phyloP scores from a whole-genome alignment of 2,113 vertebrate genomes.

The Scartelaos histophorus region DNA sequence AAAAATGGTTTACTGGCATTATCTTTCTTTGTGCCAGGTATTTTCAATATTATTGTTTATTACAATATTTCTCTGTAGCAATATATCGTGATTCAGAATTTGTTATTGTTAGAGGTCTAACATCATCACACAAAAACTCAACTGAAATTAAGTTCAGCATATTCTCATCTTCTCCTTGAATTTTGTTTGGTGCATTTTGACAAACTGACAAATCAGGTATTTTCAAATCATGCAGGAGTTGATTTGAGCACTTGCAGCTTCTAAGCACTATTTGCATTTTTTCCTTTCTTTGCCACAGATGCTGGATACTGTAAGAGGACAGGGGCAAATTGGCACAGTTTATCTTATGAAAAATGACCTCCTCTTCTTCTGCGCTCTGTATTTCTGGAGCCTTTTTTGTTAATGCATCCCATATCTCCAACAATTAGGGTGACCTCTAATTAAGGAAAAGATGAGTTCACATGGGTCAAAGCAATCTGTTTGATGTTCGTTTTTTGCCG shows the following conservation, averaged over 20 bases:
- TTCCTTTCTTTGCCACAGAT: conserved; percentile 40
- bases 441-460: conserved; percentile 73
- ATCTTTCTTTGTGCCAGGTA: no score
- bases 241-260: conserved; percentile 38
- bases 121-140: conserved; percentile 20
- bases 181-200: conserved; percentile 50
- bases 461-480: conserved; percentile 73
- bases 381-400: conserved; percentile 55
- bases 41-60: no score
- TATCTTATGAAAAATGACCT: conserved; percentile 56
- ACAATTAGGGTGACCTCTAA: conserved; percentile 72
- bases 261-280: conserved; percentile 32
- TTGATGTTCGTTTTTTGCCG: conserved; percentile 49
- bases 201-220: conserved; percentile 47
- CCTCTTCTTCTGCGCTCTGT: conserved; percentile 25
- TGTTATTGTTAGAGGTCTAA: not conserved
- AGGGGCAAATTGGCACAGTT: conserved; percentile 31
- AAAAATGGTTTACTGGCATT: no score
- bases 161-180: conserved; percentile 35
- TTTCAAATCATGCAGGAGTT: conserved; percentile 41
- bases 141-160: conserved; percentile 37
- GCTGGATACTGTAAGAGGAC: conserved; percentile 35
- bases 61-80: no score
- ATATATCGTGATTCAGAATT: no score
- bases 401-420: conserved; percentile 61